phyloP scores from a whole-genome alignment of 2,113 vertebrate species.

The Ictalurus furcatus region DNA sequence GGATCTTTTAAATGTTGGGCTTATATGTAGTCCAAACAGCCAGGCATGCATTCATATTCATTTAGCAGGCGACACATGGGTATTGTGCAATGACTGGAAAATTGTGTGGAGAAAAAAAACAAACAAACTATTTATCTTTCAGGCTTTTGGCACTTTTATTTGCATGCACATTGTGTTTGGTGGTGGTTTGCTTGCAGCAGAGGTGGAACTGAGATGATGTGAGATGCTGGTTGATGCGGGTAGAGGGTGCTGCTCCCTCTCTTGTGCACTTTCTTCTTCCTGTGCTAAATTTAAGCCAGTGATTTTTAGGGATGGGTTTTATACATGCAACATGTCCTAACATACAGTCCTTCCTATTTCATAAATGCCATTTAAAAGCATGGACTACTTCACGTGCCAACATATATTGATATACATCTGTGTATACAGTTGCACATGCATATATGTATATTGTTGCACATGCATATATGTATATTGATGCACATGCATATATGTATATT shows the following conservation, averaged over 20 bases:
- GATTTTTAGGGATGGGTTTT: neutral
- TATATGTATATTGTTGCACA: too few species aligned
- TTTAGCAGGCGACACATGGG: too few species aligned
- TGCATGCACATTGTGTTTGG: neutral
- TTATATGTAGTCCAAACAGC: neutral
- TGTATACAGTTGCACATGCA: neutral
- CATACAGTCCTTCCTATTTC: neutral
- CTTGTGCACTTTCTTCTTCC: neutral
- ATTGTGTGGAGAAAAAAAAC: neutral
- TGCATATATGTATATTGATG: neutral
- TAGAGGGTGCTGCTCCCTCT: conserved; percentile 67
- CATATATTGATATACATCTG: neutral
- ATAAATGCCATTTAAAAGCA: neutral
- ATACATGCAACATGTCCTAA: neutral
- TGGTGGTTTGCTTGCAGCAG: neutral
- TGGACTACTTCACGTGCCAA: neutral
- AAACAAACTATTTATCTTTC: neutral
- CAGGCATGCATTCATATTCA: neutral
- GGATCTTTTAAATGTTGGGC: neutral
- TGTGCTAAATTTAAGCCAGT: conserved; percentile 4
- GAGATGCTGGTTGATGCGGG: conserved; percentile 34
- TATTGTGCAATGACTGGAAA: neutral
- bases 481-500: neutral
- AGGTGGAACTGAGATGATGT: neutral
- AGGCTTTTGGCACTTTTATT: neutral